Percentiles rank a stretch among this genome's conserved stretches.
Evolutionary conservation across 1,140 invertebrate species (phyloP).

Genomic region (Zeugodacus cucurbitae): DNA sequence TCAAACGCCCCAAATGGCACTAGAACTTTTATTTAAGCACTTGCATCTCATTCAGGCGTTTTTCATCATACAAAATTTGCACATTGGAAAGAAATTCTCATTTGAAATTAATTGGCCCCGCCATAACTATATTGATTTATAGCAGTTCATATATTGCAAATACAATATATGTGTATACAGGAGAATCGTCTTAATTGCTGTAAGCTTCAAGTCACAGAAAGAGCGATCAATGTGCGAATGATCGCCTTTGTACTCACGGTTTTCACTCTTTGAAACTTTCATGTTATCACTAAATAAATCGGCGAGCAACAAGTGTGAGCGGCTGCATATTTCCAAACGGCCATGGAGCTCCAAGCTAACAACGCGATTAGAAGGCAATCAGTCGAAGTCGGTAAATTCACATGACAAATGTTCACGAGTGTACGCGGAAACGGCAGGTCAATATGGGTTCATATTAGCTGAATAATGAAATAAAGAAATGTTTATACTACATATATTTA

Average conservation of each 20-base stretch:
- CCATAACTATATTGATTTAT: too few species aligned
- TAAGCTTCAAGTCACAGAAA: not conserved
- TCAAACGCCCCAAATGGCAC: too few species aligned
- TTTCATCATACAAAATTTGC: too few species aligned
- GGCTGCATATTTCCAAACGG: not conserved
- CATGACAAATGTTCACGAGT: not conserved
- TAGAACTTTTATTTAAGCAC: too few species aligned
- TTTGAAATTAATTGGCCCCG: too few species aligned
- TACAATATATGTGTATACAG: too few species aligned
- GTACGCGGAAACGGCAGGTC: not conserved
- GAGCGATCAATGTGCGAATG: not conserved
- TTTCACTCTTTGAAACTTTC: not conserved
- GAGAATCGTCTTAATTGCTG: too few species aligned
- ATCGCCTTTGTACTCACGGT: not conserved
- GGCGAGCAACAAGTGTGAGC: not conserved
- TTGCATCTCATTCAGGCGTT: too few species aligned
- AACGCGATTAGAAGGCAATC: constrained; percentile 4
- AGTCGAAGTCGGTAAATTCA: constrained; percentile 26
- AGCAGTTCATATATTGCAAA: too few species aligned
- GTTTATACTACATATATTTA: not conserved
- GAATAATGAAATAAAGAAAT: not conserved
- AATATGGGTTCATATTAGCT: constrained; percentile 1
- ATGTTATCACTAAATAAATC: constrained; percentile 31
- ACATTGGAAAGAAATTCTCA: too few species aligned
- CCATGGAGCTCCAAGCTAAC: not conserved